Evolutionary conservation across 2,113 vertebrate species (phyloP), one percentile per base, ranked within the genome.

Genomic region (Lophotis ruficrista): DNA sequence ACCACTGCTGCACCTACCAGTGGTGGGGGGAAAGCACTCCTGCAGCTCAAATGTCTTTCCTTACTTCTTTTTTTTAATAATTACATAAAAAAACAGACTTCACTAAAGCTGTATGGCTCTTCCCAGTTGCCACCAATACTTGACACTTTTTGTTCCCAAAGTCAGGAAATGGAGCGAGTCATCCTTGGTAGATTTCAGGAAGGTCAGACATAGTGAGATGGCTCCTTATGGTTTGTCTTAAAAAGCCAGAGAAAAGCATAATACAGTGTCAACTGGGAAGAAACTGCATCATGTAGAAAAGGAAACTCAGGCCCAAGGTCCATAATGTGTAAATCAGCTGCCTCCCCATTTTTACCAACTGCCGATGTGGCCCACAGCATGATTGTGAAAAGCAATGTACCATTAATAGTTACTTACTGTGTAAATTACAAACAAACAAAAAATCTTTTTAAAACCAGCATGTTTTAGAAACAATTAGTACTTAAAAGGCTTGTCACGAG

Each of bases 361-460:
- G 61, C 83, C 90, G 76, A 57, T 41, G 45, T 20, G 73, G 65
- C 77, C 89, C 61, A 69, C 86, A 72, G 80, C 83, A 57, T 47
- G 87, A 27, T 23, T 60, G 41, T 71, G 38, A 65, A 87, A 81
- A 94, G 66, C 76, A 81, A 31, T 14, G 53, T 87, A 61, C 87
- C 5, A 10, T 75, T 90, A 94, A 95, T 77, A 91, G 87, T 95
- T 82, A 86, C 81, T 90, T 75, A 69, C 78, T 65, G 64, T 60
- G 57, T 89, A 92, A 95, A 90, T 85, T 87, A 82, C 48, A 73
- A 86, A 82, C 43, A 71, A 65, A 43, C 62, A 77, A 78, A 65
- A 80, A 20, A n/a, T 48, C 33, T 83, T 92, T 76, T 81, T 50
- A 27, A 83, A 91, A 79, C 4, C 56, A 87, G 73, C 43, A 85